Conservation (phyloP, 2,113 vertebrate genomes). For the Sterrhoptilus dennistouni region DNA sequence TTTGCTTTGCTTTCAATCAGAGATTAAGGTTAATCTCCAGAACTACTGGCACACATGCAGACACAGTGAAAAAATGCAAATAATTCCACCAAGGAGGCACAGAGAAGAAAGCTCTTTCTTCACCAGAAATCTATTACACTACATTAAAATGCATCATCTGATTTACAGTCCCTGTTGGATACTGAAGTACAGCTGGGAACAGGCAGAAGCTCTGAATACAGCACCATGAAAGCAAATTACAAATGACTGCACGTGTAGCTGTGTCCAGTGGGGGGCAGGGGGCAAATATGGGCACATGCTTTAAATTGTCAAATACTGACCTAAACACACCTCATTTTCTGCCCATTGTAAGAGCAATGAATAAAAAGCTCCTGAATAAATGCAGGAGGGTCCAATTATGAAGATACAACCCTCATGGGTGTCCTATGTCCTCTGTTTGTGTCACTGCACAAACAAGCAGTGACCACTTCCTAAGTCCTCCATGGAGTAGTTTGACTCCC, state of each 20-base stretch:
- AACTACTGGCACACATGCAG: background rate
- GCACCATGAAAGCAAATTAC: background rate
- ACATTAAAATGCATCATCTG: constrained; percentile 39
- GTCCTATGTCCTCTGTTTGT: background rate
- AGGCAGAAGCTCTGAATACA: background rate
- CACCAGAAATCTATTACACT: constrained; percentile 16
- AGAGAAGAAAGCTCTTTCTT: background rate
- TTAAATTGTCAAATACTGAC: background rate
- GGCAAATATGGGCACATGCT: background rate
- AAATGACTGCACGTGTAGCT: background rate
- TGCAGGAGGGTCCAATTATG: background rate
- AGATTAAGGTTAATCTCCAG: constrained; percentile 43
- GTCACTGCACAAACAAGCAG: background rate
- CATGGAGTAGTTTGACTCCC: rapidly evolving
- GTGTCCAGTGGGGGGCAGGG: background rate
- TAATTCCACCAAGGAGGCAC: background rate
- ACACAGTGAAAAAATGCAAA: background rate
- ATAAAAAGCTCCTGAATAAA: background rate
- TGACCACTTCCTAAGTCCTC: background rate
- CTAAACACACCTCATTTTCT: background rate
- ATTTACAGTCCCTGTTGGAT: background rate
- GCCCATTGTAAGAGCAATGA: background rate
- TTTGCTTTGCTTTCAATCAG: constrained; percentile 33
- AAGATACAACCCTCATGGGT: background rate
- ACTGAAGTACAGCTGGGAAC: background rate